Evolutionary conservation across 1,140 invertebrate species (phyloP), one percentile per base, ranked within the genome.

Genomic region (Cotesia vestalis): DNA sequence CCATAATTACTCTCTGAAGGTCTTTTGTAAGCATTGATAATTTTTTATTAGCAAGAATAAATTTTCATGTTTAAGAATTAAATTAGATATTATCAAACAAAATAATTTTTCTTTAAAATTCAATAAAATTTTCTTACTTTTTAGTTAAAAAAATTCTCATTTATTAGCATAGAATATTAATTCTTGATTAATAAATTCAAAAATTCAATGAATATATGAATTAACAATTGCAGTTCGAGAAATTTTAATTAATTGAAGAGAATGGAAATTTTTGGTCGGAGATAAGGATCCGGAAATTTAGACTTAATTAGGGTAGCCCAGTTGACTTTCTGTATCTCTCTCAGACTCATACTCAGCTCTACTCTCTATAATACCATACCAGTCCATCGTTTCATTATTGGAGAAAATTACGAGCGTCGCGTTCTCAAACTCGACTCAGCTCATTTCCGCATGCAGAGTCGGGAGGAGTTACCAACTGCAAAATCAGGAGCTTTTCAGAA

Each of bases 401-500:
- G 27, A 62, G 60, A 62, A 62, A 36, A 36, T 27, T 62, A 9
- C 35, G 27, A 35, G n/a, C 34, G 60, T 27, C 34, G 60, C 60
- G 27, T 62, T 62, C 60, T 46, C 40, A 46, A 46, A 40, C 34
- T 35, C 4, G 60, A 62, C 60, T 62, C 60, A 62, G 60, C 60
- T 62, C 35, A 62, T 38, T 62, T 62, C 35, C 60, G 34, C 35
- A 40, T 62, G 60, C 60, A n/a, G 14, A 62, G 3, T 3, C 6
- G n/a, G 27, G 1, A 6, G 36, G 60, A 62, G 60, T 62, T 62
- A n/a, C 11, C 35, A 62, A 62, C 60, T 62, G 60, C 60, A 11
- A 62, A 62, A 62, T 62, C 60, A 62, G 34, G 35, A 62, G 34
- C 35, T 62, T 62, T 62, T 62, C 9, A 62, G 34, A 62, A 62